These are phyloP conservation scores for Scalopus aquaticus DNA, from an alignment of 2,113 vertebrate species.

Conservation along the genomic window DNA sequence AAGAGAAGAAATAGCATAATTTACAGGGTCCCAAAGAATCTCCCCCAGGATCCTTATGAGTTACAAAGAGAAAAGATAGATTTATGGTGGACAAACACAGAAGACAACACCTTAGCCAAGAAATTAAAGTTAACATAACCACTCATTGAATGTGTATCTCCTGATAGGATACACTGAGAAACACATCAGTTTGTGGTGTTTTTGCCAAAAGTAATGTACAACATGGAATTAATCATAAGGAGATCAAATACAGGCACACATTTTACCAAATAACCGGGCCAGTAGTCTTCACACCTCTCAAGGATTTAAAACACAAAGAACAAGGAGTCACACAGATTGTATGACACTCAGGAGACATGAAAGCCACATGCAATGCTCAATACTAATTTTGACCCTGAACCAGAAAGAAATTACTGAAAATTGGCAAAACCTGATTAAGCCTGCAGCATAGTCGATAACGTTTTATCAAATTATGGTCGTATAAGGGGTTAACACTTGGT, in stretches of 20 bases:
- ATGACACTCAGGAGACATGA: not conserved
- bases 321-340: not conserved
- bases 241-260: not conserved
- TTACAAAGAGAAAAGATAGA: not conserved
- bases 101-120: not conserved
- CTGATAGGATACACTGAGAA: not conserved
- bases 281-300: not conserved
- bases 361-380: not conserved
- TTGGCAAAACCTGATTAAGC: not conserved
- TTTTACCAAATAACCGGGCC: not conserved
- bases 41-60: not conserved
- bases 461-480: not conserved
- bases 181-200: not conserved
- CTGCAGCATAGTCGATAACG: not conserved
- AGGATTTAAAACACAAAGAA: not conserved
- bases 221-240: not conserved
- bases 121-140: not conserved
- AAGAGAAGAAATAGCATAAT: not conserved
- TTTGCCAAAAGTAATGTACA: not conserved
- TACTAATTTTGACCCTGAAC: not conserved
- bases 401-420: not conserved
- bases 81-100: too few relatives aligned
- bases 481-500: not conserved
- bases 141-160: not conserved
- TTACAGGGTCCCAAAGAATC: not conserved